Evolutionary conservation across 2,888 invertebrate species (phyloP).

Genomic region (Nemoura dubitans): DNA sequence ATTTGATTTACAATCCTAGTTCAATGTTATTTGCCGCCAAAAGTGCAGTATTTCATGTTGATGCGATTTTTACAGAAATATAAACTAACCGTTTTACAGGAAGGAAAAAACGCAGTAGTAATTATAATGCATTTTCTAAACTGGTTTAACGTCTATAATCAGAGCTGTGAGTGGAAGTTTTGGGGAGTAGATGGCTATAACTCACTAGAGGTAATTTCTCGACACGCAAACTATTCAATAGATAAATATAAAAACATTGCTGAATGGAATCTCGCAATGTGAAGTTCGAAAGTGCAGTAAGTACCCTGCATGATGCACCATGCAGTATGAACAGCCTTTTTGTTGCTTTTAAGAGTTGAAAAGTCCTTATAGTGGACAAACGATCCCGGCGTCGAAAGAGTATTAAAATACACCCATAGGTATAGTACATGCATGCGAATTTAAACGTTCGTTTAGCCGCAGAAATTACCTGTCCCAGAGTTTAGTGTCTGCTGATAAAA

Average conservation of each 20-base stretch:
- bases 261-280: background rate
- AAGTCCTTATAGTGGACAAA: background rate
- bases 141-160: slow-evolving; percentile 14
- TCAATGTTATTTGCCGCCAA: slow-evolving; percentile 34
- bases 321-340: background rate
- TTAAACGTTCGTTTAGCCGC: background rate
- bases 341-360: background rate
- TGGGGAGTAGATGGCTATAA: slow-evolving; percentile 22
- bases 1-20: background rate
- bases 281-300: too few species aligned
- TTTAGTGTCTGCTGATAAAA: background rate
- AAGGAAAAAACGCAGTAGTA: slow-evolving; percentile 7
- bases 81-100: background rate
- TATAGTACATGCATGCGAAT: too few species aligned
- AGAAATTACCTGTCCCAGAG: background rate
- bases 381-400: background rate
- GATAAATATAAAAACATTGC: slow-evolving; percentile 1
- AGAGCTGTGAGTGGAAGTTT: background rate
- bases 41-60: slow-evolving; percentile 19
- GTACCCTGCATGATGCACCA: background rate
- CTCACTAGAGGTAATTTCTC: slow-evolving; percentile 8
- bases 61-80: slow-evolving; percentile 4
- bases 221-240: slow-evolving; percentile 1
- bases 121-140: slow-evolving; percentile 31
- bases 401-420: too few species aligned